A percentile compares a stretch with the other conserved stretches of the same genome.
Conservation (phyloP, 2,797 vertebrate species). For the Philypnodon macrostomus region DNA sequence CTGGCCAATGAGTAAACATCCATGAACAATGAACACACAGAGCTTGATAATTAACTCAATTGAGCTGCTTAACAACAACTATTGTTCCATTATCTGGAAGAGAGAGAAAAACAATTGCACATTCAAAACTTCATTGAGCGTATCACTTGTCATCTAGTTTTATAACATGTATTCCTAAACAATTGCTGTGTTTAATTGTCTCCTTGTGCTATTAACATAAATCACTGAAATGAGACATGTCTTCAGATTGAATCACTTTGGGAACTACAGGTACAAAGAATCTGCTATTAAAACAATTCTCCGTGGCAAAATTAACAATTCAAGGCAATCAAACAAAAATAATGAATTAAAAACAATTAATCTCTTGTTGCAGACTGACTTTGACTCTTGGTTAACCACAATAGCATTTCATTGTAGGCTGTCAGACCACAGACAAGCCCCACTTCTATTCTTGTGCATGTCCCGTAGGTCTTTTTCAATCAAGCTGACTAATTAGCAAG, state of each 20-base stretch:
- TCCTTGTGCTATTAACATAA: too few relatives aligned
- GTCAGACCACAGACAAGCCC: slow-evolving; percentile 27
- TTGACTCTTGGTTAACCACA: slow-evolving; percentile 36
- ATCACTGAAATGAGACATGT: slow-evolving; percentile 60
- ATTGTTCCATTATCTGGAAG: slow-evolving; percentile 51
- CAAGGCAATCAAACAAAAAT: slow-evolving; percentile 41
- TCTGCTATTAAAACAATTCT: slow-evolving; percentile 33
- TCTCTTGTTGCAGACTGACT: slow-evolving; percentile 36
- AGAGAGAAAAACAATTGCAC: slow-evolving; percentile 22
- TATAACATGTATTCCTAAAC: too few relatives aligned
- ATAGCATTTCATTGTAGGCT: slow-evolving; percentile 20
- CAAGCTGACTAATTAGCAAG: slow-evolving; percentile 31
- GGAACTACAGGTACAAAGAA: slow-evolving; percentile 45
- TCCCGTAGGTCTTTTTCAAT: slow-evolving; percentile 41
- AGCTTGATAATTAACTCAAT: slow-evolving; percentile 52
- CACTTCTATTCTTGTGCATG: too few relatives aligned
- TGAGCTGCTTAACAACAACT: slow-evolving; percentile 35
- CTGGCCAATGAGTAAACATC: slow-evolving; percentile 29
- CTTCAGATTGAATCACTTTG: slow-evolving; percentile 55
- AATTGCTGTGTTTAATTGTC: slow-evolving; percentile 8
- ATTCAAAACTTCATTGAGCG: slow-evolving; percentile 44
- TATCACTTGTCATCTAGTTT: slow-evolving; percentile 57
- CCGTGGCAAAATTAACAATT: slow-evolving; percentile 40
- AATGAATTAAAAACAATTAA: slow-evolving; percentile 53
- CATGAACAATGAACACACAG: slow-evolving; percentile 46